phyloP scores from a whole-genome alignment of 1,140 invertebrate genomes.

The Ditylenchus dipsaci region DNA sequence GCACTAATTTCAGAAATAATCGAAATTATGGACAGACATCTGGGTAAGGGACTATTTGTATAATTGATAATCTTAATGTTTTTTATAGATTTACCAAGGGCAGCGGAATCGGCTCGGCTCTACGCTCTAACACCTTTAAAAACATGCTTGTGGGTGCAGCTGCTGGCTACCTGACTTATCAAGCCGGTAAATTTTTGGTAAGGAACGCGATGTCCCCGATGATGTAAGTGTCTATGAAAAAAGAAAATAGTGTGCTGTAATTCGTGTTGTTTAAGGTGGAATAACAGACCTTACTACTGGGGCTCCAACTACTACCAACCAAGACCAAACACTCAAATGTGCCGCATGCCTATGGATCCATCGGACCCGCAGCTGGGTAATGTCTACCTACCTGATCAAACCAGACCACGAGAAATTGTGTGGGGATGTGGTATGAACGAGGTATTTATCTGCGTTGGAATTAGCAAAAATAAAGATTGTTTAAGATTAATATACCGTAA shows the following conservation, averaged over 20 bases:
- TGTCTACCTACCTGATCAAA: conserved; percentile 52
- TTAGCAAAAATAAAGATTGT: too few relatives aligned
- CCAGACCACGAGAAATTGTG: conserved; percentile 52
- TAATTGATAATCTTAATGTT: too few relatives aligned
- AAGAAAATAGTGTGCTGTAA: not conserved
- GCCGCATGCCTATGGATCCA: conserved; percentile 52
- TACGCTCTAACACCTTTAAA: conserved; percentile 54
- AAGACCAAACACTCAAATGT: conserved; percentile 38
- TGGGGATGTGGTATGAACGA: conserved; percentile 43
- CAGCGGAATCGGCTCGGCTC: conserved; percentile 45
- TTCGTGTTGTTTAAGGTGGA: conserved; percentile 43
- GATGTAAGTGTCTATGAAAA: conserved; percentile 41
- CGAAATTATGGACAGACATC: not conserved
- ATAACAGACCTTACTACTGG: conserved; percentile 53
- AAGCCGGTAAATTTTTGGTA: conserved; percentile 55
- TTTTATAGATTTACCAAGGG: conserved; percentile 29
- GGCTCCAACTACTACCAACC: conserved; percentile 38
- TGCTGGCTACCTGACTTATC: conserved; percentile 56
- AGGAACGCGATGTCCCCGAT: conserved; percentile 46
- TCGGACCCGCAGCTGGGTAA: conserved; percentile 51
- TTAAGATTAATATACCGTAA: too few relatives aligned
- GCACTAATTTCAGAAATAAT: not conserved
- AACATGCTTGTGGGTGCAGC: conserved; percentile 56
- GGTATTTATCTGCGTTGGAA: too few relatives aligned
- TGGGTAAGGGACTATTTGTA: not conserved